Evolutionary conservation across 2,888 invertebrate genomes (phyloP).

Genomic region (Siphlonurus alternatus): DNA sequence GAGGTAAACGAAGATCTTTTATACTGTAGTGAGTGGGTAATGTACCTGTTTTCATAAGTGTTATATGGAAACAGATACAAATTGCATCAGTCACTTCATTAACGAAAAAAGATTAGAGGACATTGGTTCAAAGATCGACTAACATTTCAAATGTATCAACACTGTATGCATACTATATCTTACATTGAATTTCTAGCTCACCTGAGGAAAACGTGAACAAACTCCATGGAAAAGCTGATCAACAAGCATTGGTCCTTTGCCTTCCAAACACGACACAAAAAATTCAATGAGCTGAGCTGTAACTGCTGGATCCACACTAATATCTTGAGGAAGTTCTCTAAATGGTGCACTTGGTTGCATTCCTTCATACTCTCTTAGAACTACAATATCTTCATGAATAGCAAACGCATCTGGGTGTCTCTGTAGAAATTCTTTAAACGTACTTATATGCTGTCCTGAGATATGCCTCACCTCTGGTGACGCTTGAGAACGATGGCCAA

Average conservation of each 20-base stretch:
- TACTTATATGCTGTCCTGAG: constrained; percentile 84
- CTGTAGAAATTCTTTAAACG: constrained; percentile 76
- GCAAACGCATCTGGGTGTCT: constrained; percentile 75
- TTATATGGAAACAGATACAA: no score
- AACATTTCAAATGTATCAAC: no score
- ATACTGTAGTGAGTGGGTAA: no score
- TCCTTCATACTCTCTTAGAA: constrained; percentile 49
- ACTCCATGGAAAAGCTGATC: constrained; percentile 75
- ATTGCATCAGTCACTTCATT: no score
- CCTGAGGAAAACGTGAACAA: constrained; percentile 51
- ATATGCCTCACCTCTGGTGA: constrained; percentile 94
- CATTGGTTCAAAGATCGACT: no score
- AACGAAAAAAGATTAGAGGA: no score
- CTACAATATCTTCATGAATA: constrained; percentile 62
- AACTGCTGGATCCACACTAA: constrained; percentile 63
- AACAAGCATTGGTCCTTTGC: constrained; percentile 62
- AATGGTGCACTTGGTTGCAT: constrained; percentile 45
- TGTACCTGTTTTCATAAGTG: no score
- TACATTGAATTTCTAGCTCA: no score
- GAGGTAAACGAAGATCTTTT: no score
- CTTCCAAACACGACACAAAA: constrained; percentile 63
- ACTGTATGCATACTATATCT: no score
- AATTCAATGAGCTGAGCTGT: constrained; percentile 71
- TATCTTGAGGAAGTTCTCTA: constrained; percentile 48
- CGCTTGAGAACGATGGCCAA: constrained; percentile 93